Evolutionary conservation across 2,888 invertebrate genomes (phyloP).

Genomic region (Stramonita haemastoma): DNA sequence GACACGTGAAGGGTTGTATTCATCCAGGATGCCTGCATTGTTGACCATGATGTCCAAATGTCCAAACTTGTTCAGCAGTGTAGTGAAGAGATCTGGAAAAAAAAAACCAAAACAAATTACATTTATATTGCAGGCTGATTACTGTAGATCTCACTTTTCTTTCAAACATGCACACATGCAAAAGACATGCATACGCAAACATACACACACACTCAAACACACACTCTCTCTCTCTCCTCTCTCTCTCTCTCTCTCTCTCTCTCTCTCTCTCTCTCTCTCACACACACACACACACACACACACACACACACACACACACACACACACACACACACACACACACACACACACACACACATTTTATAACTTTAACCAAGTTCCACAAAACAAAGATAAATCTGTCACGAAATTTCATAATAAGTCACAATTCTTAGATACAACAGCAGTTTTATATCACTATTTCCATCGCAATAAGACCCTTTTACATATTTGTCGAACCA

Average conservation of each 20-base stretch:
- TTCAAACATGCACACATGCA: not conserved
- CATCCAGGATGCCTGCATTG: slow-evolving; percentile 58
- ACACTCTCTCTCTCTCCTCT: not conserved
- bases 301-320: not conserved
- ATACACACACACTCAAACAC: not conserved
- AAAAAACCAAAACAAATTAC: not conserved
- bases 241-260: too few relatives aligned
- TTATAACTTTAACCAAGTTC: too few relatives aligned
- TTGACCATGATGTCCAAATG: slow-evolving; percentile 57
- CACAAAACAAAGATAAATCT: too few relatives aligned
- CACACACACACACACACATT: too few relatives aligned
- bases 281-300: not conserved
- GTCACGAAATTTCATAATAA: too few relatives aligned
- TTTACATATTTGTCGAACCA: too few relatives aligned
- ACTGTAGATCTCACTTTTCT: not conserved
- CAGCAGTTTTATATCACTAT: too few relatives aligned
- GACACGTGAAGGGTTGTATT: slow-evolving; percentile 48
- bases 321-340: not conserved
- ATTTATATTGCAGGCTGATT: too few relatives aligned
- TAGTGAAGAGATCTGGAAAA: slow-evolving; percentile 52
- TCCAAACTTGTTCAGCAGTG: slow-evolving; percentile 46
- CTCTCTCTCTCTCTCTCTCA: too few relatives aligned
- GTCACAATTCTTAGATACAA: too few relatives aligned
- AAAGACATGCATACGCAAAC: not conserved
- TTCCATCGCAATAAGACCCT: too few relatives aligned